Evolutionary conservation across 92 coral and sea anemone species (phyloP).

Genomic region (Umimayanthus kanabou): DNA sequence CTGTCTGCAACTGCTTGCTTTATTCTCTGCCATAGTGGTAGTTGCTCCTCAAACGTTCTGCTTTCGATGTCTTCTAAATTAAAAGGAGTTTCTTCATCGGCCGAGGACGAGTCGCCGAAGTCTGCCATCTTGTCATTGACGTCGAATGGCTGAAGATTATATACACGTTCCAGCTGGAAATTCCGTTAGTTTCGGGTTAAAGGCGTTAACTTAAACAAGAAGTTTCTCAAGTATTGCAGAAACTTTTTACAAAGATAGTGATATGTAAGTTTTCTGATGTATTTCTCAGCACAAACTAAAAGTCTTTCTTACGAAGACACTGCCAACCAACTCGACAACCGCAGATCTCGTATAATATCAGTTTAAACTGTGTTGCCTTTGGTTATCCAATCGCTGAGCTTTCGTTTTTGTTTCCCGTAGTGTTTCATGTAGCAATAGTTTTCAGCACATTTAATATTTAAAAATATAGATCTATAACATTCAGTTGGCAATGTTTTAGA

Average conservation of each 20-base stretch:
- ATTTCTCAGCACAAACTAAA: neutral
- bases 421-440: neutral
- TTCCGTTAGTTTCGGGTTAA: neutral
- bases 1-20: conserved; percentile 64
- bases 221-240: neutral
- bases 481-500: neutral
- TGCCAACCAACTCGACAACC: neutral
- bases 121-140: conserved; percentile 56
- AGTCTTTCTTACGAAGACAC: neutral
- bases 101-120: conserved; percentile 65
- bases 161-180: neutral
- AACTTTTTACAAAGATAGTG: neutral
- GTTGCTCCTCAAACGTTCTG: conserved; percentile 59
- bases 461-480: neutral
- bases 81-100: conserved; percentile 81
- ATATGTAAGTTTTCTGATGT: neutral
- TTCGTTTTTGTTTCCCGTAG: conserved; percentile 8
- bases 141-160: neutral
- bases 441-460: neutral
- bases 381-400: conserved; percentile 1
- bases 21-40: conserved; percentile 61
- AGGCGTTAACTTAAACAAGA: neutral
- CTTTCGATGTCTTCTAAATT: conserved; percentile 80
- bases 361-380: conserved; percentile 4
- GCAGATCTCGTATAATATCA: conserved; percentile 5